Conservation (phyloP, 2,797 vertebrate genomes). For the Acanthiza pusilla region DNA sequence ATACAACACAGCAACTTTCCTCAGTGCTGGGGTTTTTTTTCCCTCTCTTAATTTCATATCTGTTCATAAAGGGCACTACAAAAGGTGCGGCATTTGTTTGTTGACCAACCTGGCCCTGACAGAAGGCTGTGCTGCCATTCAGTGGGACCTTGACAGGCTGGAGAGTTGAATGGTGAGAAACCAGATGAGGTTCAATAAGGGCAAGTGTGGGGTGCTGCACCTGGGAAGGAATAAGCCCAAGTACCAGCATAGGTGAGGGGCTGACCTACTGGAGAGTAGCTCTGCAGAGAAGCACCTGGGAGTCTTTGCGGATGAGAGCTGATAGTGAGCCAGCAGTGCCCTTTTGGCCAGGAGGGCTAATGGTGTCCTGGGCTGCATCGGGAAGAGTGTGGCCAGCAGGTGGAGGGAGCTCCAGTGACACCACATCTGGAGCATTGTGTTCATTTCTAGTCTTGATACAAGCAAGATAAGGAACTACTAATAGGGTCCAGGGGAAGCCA, state of each 20-base stretch:
- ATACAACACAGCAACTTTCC: accelerated
- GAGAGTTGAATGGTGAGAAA: not conserved
- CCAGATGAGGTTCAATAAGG: accelerated
- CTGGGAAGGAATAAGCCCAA: not conserved
- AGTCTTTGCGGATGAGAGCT: accelerated
- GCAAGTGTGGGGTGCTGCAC: not conserved
- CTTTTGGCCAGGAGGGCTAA: too few relatives aligned
- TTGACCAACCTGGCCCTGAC: not conserved
- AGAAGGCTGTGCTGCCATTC: not conserved
- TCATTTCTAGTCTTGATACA: not conserved
- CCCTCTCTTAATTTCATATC: too few relatives aligned
- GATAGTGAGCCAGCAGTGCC: not conserved
- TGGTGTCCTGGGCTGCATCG: accelerated
- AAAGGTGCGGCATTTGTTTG: not conserved
- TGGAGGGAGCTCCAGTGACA: accelerated
- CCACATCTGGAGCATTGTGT: not conserved
- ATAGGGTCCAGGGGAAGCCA: too few relatives aligned
- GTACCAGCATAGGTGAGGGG: too few relatives aligned
- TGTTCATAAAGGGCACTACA: not conserved
- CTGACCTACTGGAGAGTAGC: not conserved
- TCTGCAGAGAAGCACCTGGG: not conserved
- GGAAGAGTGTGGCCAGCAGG: not conserved
- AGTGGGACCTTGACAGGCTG: not conserved
- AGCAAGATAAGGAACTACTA: not conserved
- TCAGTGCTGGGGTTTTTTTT: accelerated